Conservation (phyloP, 2,797 vertebrate genomes). For the Pelobates cultripes region DNA sequence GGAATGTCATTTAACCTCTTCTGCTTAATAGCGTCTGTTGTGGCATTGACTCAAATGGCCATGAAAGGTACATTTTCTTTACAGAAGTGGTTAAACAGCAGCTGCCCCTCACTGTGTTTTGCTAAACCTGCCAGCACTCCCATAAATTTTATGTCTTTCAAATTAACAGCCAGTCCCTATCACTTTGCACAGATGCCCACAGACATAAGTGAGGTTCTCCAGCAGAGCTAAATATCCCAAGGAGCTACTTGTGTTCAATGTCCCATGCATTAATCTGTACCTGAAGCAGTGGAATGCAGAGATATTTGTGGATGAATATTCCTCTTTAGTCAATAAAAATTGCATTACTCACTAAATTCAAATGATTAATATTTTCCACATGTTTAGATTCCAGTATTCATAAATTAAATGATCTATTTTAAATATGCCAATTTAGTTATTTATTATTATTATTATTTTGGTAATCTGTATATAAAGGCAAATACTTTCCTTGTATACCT, state of each 20-base stretch:
- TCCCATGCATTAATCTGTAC: slow-evolving; percentile 93
- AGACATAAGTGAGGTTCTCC: slow-evolving; percentile 97
- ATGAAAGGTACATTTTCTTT: not conserved
- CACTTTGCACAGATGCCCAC: slow-evolving; percentile 97
- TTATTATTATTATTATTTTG: too few species aligned
- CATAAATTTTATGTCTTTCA: slow-evolving; percentile 96
- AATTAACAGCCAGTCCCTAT: slow-evolving; percentile 90
- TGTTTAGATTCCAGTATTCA: not conserved
- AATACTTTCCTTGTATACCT: too few species aligned
- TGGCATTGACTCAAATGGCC: not conserved
- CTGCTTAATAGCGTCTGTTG: slow-evolving; percentile 8
- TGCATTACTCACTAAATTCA: slow-evolving; percentile 1
- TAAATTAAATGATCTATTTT: slow-evolving; percentile 56
- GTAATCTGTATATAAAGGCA: too few species aligned
- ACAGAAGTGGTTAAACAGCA: slow-evolving; percentile 66
- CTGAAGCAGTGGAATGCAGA: slow-evolving; percentile 88
- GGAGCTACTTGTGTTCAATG: slow-evolving; percentile 91
- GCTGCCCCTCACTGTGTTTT: slow-evolving; percentile 82
- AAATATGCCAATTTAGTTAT: slow-evolving; percentile 31
- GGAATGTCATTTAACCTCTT: slow-evolving; percentile 30
- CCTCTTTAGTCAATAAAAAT: slow-evolving; percentile 70
- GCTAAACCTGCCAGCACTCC: slow-evolving; percentile 75
- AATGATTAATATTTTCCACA: not conserved
- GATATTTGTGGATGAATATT: slow-evolving; percentile 91
- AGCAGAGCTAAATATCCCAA: slow-evolving; percentile 82